These are phyloP conservation scores for Muraenolepis orangiensis DNA, from an alignment of 2,797 vertebrate species.

Conservation along the genomic window DNA sequence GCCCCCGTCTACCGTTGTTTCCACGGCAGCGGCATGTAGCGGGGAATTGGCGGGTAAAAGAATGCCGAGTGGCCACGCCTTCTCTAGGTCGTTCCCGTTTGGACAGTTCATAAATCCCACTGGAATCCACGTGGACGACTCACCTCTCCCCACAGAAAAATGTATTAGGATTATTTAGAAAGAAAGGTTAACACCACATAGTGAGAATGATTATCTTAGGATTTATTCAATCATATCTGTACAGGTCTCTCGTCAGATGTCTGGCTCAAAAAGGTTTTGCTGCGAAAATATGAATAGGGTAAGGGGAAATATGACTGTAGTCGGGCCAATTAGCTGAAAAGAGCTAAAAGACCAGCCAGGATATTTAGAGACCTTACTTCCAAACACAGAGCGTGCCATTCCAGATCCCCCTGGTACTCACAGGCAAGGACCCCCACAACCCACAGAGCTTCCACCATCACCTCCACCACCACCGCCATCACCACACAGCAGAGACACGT, in stretches of 20 bases:
- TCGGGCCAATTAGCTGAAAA: too few relatives aligned
- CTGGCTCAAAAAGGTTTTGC: not conserved
- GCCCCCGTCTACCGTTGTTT: not conserved
- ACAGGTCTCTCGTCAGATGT: not conserved
- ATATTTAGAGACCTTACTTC: not conserved
- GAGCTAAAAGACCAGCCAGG: too few relatives aligned
- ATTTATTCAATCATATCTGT: too few relatives aligned
- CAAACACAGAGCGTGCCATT: not conserved
- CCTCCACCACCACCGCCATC: not conserved
- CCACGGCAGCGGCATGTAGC: not conserved
- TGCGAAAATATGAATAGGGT: not conserved
- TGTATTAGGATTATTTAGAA: too few relatives aligned
- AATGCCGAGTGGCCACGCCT: not conserved
- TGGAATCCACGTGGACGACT: not conserved
- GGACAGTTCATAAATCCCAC: not conserved
- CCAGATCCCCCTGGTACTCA: slow-evolving; percentile 6
- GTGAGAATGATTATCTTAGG: not conserved
- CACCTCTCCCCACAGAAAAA: not conserved
- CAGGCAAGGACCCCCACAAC: slow-evolving; percentile 4
- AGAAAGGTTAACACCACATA: not conserved
- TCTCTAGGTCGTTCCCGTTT: not conserved
- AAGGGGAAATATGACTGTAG: too few relatives aligned
- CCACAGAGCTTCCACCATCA: not conserved
- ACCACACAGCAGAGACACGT: slow-evolving; percentile 17
- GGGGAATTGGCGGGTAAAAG: not conserved